Evolutionary conservation across 2,113 vertebrate genomes (phyloP).

Genomic region (Rhea pennata): DNA sequence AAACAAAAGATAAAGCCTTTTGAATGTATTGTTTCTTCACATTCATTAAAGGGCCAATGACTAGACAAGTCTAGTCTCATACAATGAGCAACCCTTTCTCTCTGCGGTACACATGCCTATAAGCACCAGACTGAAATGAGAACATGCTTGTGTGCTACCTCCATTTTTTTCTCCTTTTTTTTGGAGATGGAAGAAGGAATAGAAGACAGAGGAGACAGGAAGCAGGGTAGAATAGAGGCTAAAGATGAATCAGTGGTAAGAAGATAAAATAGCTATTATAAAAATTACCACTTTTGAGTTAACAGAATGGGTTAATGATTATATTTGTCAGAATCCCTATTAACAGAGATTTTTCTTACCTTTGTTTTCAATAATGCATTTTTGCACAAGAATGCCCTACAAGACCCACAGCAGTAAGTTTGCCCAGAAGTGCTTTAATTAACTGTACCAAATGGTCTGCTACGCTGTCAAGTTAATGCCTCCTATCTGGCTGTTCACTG

Average conservation of each 20-base stretch:
- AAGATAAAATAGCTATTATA: not conserved
- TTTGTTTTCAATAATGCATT: conserved; percentile 59
- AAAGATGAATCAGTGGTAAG: not conserved
- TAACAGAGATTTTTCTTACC: not conserved
- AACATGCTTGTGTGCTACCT: not conserved
- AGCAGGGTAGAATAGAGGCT: not conserved
- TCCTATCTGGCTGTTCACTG: conserved; percentile 72
- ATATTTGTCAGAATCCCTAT: conserved; percentile 42
- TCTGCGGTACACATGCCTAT: not conserved
- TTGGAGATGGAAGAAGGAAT: not conserved
- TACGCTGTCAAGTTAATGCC: conserved; percentile 73
- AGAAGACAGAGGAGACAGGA: not conserved
- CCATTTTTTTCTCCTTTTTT: not conserved
- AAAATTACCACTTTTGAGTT: conserved; percentile 1
- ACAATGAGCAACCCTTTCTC: not conserved
- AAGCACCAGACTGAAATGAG: not conserved
- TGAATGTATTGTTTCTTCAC: not conserved
- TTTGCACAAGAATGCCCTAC: conserved; percentile 53
- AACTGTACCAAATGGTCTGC: conserved; percentile 70
- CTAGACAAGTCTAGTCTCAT: not conserved
- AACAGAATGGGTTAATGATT: conserved; percentile 41
- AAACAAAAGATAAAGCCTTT: not conserved
- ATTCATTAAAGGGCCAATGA: not conserved
- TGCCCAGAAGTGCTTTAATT: conserved; percentile 75
- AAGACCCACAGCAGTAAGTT: conserved; percentile 48